Percentiles rank a stretch among this genome's conserved stretches.
These are phyloP conservation scores for Mobula birostris DNA, from an alignment of 2,113 vertebrate genomes.

Conservation along the genomic window DNA sequence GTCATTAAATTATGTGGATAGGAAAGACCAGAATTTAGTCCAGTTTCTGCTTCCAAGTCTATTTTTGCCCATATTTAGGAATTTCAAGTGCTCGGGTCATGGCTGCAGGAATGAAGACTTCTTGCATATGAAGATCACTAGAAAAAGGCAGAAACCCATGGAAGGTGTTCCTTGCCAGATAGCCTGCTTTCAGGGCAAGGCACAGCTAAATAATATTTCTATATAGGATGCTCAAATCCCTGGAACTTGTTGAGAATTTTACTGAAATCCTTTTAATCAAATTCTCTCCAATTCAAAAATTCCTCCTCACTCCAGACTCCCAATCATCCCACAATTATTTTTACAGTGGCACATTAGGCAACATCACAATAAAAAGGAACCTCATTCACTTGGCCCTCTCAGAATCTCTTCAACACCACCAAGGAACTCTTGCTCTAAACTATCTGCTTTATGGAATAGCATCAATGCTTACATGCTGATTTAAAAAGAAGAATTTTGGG, in stretches of 20 bases:
- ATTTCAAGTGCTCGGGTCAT: not conserved
- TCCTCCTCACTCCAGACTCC: not conserved
- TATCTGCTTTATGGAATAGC: not conserved
- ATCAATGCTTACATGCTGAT: no score
- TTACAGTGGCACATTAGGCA: no score
- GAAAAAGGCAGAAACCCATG: not conserved
- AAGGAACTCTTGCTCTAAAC: not conserved
- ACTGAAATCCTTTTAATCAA: not conserved
- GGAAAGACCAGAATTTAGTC: not conserved
- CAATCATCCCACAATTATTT: no score
- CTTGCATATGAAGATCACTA: not conserved
- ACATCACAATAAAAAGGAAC: not conserved
- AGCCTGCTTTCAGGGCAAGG: not conserved
- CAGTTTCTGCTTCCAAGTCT: not conserved
- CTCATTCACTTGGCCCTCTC: not conserved
- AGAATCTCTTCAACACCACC: not conserved
- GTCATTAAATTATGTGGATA: not conserved
- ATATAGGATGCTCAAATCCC: no score
- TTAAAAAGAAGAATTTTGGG: no score
- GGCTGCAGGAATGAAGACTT: not conserved
- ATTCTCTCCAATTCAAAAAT: not conserved
- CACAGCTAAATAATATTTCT: not conserved
- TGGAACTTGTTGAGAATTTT: not conserved
- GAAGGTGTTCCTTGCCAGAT: not conserved
- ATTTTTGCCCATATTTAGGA: not conserved